Evolutionary conservation across 2,113 vertebrate species (phyloP).

Genomic region (Alectura lathami): DNA sequence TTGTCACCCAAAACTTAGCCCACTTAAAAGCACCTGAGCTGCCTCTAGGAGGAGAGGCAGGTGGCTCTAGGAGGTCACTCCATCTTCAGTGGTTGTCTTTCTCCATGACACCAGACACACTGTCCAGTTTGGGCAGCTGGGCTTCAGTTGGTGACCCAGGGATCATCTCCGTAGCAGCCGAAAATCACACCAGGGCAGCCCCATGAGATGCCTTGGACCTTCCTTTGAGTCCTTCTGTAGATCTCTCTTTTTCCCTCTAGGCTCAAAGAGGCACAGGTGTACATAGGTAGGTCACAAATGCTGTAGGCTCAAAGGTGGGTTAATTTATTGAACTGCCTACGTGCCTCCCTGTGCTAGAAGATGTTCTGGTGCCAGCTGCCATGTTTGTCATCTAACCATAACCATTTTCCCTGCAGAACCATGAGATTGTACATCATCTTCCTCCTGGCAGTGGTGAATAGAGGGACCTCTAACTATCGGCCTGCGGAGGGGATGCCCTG

Average conservation of each 20-base stretch:
- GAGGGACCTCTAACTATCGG: slow-evolving; percentile 62
- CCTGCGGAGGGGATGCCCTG: slow-evolving; percentile 74
- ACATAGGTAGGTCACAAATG: background rate
- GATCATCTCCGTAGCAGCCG: background rate
- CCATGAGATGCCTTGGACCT: background rate
- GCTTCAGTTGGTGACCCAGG: background rate
- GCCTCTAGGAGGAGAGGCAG: background rate
- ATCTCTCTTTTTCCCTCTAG: background rate
- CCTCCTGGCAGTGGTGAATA: slow-evolving; percentile 77
- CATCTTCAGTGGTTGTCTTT: background rate
- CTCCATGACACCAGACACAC: background rate
- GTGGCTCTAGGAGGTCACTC: background rate
- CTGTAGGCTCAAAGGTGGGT: background rate
- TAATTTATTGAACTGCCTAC: background rate
- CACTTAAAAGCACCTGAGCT: background rate
- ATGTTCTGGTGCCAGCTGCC: background rate
- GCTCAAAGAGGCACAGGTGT: background rate
- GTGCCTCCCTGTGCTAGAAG: background rate
- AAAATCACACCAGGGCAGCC: background rate
- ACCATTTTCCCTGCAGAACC: slow-evolving; percentile 68
- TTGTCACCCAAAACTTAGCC: background rate
- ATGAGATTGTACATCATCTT: slow-evolving; percentile 83
- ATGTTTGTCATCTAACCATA: background rate
- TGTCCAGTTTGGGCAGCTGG: background rate
- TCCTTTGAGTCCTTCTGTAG: background rate